Evolutionary conservation across 2,113 vertebrate species (phyloP), one percentile per base, ranked within the genome.

Genomic region (Ochotona curzoniae): DNA sequence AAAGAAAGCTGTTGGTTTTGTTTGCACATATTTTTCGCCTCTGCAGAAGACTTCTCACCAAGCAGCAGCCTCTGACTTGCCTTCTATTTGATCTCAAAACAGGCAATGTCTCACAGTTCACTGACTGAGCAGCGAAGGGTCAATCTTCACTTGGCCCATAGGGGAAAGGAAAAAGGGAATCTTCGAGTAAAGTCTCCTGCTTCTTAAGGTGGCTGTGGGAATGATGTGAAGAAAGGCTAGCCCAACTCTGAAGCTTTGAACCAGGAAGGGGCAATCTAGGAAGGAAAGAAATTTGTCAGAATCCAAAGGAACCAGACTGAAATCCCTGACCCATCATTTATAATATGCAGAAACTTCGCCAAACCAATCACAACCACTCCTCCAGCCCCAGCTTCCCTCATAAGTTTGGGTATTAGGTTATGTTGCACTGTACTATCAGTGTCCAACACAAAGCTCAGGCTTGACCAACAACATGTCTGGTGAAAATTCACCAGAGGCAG

Each of bases 1-100:
- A 97, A 93, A 97, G 97, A 97, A 98, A 95, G 93, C 93, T 98
- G 97, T 98, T 98, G 97, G 94, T 93, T 98, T 97, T 96, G 95
- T 92, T 98, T 98, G 98, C 98, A 98, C 96, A 97, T 92, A 93
- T 95, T 97, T 97, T 97, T 94, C 97, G 97, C 97, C 93, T 94
- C 54, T 94, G 96, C 85, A 96, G 93, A 97, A 98, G 94, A 95
- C 96, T 97, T 97, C 96, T 94, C 96, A 97, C 89, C 94, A 93
- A 80, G 92, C 35, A 61, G 91, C 78, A 51, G 95, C 95, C 94
- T 96, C 92, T 20, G 96, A 97, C 95, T 93, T 97, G 97, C 94
- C 97, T 88, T 90, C 96, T 96, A 90, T 96, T 96, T 97, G 97
- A 94, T 97, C 86, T 94, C 79, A 66, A 96, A 97, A 78, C 93